phyloP scores from a whole-genome alignment of 2,888 invertebrate species.

The Diogma glabrata region DNA sequence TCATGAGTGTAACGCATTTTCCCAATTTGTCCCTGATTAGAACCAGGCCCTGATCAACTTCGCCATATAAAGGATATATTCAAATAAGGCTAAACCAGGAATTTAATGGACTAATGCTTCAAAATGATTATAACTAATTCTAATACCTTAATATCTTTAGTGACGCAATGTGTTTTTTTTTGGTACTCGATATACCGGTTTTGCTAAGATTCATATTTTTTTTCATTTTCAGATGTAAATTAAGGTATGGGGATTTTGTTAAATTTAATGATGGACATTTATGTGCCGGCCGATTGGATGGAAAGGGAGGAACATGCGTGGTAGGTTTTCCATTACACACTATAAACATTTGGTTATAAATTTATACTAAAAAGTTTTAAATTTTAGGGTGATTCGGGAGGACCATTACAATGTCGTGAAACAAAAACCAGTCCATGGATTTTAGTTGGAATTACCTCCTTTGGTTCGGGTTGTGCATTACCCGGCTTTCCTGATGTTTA shows the following conservation, averaged over 20 bases:
- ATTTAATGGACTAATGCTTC: too few relatives aligned
- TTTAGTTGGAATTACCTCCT: conserved; percentile 78
- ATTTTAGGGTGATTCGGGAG: conserved; percentile 76
- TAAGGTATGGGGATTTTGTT: conserved; percentile 52
- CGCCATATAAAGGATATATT: too few relatives aligned
- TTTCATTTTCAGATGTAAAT: conserved; percentile 34
- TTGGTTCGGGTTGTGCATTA: conserved; percentile 83
- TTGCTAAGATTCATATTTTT: neutral
- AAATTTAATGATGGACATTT: conserved; percentile 64
- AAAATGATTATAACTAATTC: too few relatives aligned
- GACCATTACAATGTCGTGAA: conserved; percentile 70
- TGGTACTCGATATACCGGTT: neutral
- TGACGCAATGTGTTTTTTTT: too few relatives aligned
- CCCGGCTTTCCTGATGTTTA: conserved; percentile 84
- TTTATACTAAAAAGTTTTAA: neutral
- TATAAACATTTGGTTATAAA: neutral
- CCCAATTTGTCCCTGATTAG: too few relatives aligned
- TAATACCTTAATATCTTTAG: too few relatives aligned
- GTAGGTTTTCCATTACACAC: conserved; percentile 40
- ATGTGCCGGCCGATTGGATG: conserved; percentile 79
- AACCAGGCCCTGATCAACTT: too few relatives aligned
- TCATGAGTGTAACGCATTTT: too few relatives aligned
- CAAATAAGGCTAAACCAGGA: too few relatives aligned
- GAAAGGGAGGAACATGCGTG: conserved; percentile 81
- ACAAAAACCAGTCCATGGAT: conserved; percentile 71